Evolutionary conservation across 2,888 invertebrate species (phyloP), one percentile per base, ranked within the genome.

Genomic region (Amiota minor): DNA sequence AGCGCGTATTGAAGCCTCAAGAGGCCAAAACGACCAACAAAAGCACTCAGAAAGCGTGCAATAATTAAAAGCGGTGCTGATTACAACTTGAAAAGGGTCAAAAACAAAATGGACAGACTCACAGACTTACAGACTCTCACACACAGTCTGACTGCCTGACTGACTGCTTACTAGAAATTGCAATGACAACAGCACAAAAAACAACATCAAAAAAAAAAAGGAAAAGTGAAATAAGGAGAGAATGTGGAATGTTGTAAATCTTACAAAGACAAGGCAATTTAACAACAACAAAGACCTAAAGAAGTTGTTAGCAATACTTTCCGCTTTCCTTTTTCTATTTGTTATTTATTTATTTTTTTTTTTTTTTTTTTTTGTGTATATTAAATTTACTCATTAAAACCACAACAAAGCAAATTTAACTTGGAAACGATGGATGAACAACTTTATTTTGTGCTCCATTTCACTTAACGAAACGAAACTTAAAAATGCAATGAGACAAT

Each of bases 331-430:
- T n/a, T 53, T 53, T 59, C 23, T 62, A 8, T 14, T 61, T 62
- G 14, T 35, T 1, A 35, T 62, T 62, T 62, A 23, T 10, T 6
- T n/a, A 16, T 56, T 56, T 56, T 56, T 12, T 56, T 56, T 56
- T 12, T 14, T 16, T 56, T 14, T 56, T 50, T 35, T 62, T 35
- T 62, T 14, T 14, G 23, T n/a, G n/a, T n/a, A n/a, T 62, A 68
- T 50, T 61, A 70, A 74, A 75, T 79, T 76, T 81, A 79, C 83
- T 83, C 85, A 83, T 83, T 83, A 83, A 82, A 80, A 77, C 83
- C 81, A 69, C 83, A 84, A 85, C 85, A 84, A 85, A 82, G 77
- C 74, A 20, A 59, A 59, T 10, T 16, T 20, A 59, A 59, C 16
- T 18, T 16, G 65, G 16, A 45, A 65, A 65, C 35, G 35, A 35